Evolutionary conservation across 2,113 vertebrate species (phyloP).

Genomic region (Solenodon paradoxus): DNA sequence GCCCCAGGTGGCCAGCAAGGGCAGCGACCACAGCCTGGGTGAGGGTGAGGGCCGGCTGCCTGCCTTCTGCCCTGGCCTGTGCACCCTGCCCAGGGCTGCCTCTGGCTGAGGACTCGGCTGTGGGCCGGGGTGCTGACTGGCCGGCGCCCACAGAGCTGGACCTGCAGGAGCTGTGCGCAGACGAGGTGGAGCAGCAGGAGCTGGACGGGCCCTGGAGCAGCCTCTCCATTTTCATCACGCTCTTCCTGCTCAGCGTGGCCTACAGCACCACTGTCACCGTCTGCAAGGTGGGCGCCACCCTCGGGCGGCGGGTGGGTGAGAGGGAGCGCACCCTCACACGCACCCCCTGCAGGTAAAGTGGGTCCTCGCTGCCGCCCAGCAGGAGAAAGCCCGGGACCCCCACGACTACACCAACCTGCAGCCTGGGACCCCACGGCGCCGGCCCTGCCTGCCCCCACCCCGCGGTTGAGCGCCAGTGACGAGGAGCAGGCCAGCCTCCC

Average conservation of each 20-base stretch:
- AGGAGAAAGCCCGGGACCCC: not conserved
- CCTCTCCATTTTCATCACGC: constrained; percentile 56
- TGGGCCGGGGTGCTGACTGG: not conserved
- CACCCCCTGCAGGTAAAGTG: constrained; percentile 50
- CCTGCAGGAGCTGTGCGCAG: not conserved
- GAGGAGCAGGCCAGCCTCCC: not conserved
- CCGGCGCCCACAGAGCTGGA: constrained; percentile 28
- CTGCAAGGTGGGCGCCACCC: constrained; percentile 59
- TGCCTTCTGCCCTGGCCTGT: no score
- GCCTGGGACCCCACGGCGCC: rapidly evolving
- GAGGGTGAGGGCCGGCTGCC: no score
- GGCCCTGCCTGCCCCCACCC: rapidly evolving
- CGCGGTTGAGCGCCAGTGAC: rapidly evolving
- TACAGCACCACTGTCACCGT: constrained; percentile 53
- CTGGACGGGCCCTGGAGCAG: constrained; percentile 57
- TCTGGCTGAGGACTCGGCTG: no score
- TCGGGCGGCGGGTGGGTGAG: rapidly evolving
- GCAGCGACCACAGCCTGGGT: no score
- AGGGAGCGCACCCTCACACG: no score
- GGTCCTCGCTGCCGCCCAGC: not conserved
- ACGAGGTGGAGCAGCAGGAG: not conserved
- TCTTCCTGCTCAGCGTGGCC: constrained; percentile 76
- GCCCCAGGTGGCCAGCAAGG: no score
- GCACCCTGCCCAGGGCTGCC: no score
- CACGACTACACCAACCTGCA: constrained; percentile 37